Percentiles rank a stretch among this genome's conserved stretches.
Conservation (phyloP, 2,888 invertebrate species). For the Heteromyza rotundicornis region DNA sequence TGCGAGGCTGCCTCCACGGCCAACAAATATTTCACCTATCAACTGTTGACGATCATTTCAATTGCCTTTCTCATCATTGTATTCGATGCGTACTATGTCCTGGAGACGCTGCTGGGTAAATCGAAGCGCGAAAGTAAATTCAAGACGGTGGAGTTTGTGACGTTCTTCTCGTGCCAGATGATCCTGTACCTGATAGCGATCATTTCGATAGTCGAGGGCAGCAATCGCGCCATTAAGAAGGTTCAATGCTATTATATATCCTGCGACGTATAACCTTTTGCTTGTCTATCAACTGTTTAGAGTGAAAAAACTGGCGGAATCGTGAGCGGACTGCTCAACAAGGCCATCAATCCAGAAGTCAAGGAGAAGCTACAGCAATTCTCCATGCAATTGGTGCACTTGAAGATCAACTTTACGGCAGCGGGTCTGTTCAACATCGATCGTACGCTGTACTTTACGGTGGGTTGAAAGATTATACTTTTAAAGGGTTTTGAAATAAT, state of each 20-base stretch:
- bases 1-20: constrained; percentile 61
- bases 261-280: too few species aligned
- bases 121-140: constrained; percentile 58
- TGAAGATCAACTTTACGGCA: constrained; percentile 61
- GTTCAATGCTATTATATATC: constrained; percentile 36
- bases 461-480: constrained; percentile 41
- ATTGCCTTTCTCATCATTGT: constrained; percentile 62
- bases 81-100: constrained; percentile 62
- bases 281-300: constrained; percentile 30
- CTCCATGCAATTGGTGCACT: constrained; percentile 60
- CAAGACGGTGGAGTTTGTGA: constrained; percentile 59
- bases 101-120: constrained; percentile 59
- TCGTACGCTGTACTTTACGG: constrained; percentile 61
- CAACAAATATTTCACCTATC: constrained; percentile 62
- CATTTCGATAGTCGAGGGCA: constrained; percentile 61
- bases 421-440: constrained; percentile 63
- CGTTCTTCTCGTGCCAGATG: constrained; percentile 62
- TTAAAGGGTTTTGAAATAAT: background rate
- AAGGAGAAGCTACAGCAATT: constrained; percentile 58
- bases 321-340: constrained; percentile 56
- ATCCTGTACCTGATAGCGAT: constrained; percentile 59
- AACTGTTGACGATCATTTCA: constrained; percentile 60
- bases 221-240: constrained; percentile 60
- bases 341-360: constrained; percentile 50
- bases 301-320: constrained; percentile 60